These are phyloP conservation scores for Nesidiocoris tenuis DNA, from an alignment of 2,888 invertebrate species.

Conservation along the genomic window DNA sequence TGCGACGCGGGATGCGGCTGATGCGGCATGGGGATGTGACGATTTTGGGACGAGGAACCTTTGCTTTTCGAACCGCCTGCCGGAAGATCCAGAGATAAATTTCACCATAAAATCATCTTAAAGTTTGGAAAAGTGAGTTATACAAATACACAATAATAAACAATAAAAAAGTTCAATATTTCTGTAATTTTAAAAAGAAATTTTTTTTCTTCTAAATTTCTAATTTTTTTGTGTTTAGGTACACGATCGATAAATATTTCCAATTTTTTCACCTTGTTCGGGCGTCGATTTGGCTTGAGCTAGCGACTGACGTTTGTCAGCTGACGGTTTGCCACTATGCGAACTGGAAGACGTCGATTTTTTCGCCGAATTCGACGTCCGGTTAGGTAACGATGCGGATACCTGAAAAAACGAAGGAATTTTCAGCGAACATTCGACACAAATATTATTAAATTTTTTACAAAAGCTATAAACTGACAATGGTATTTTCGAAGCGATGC, in stretches of 20 bases:
- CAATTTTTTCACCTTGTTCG: conserved; percentile 34
- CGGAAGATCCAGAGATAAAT: too few relatives aligned
- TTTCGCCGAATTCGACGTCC: conserved; percentile 30
- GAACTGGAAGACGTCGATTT: conserved; percentile 24
- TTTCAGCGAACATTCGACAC: background rate
- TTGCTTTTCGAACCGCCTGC: conserved; percentile 30
- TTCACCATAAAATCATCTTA: too few relatives aligned
- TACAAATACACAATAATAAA: too few relatives aligned
- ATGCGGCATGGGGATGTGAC: background rate
- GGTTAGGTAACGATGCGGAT: conserved; percentile 24
- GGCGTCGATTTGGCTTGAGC: conserved; percentile 21
- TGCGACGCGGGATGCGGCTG: background rate
- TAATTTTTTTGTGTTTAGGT: too few relatives aligned
- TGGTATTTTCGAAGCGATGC: conserved; percentile 59
- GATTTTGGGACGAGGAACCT: background rate
- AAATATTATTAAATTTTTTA: background rate
- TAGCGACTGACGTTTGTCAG: conserved; percentile 18
- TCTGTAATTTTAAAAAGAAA: too few relatives aligned
- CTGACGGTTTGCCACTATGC: conserved; percentile 4
- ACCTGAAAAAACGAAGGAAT: conserved; percentile 10
- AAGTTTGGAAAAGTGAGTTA: too few relatives aligned
- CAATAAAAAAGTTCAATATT: too few relatives aligned
- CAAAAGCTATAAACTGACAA: conserved; percentile 43
- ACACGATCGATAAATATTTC: too few relatives aligned
- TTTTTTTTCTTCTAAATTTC: too few relatives aligned